Base-by-base conservation (phyloP, 1,140 invertebrate genomes). In the Drosophila pseudoobscura region DNA sequence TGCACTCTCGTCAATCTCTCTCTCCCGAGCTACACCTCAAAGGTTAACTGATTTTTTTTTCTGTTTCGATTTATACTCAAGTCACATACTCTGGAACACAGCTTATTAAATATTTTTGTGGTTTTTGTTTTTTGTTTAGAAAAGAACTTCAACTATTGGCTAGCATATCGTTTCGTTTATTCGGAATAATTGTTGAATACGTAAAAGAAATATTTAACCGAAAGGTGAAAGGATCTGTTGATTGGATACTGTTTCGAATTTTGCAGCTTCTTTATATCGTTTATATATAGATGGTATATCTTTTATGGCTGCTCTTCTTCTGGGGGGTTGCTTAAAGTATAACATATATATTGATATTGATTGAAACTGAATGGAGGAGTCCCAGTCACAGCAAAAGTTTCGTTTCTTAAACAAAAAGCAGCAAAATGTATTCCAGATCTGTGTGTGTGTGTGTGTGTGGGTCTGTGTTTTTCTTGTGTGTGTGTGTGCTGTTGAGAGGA, bases 61-160 rank as follows among this genome's bases (percentile, higher is more conserved):
- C 41, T 31, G 60, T 66, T 75, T 75, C 57, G 46, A 66, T 75
- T 61, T 61, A 47, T 39, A 58, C 22, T 52, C 44, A 61, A 63
- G 59, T 71, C 68, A 65, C 57, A 46, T 78, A 71, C 65, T 58
- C 61, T 53, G 63, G 75, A 83, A 84, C 75, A 83, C 80, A 85
- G 80, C 59, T 78, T 66, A 77, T 79, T 75, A 56, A 55, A 53
- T 78, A 24, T 20, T 20, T 20, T 20, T 20, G 24, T 26, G 4
- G 5, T 26, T 26, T 26, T 5, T 26, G 24, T 26, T 26, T 39
- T 52, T 74, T 13, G 13, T 69, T 63, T 55, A 74, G 64, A 60
- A 77, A 51, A 9, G 13, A 39, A 15, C 39, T 60, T 69, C 22
- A 75, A 77, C 46, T 80, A 64, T 80, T 77, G 52, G 49, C 70